These are phyloP conservation scores for Anas platyrhynchos DNA, from an alignment of 2,113 vertebrate species.

Conservation along the genomic window DNA sequence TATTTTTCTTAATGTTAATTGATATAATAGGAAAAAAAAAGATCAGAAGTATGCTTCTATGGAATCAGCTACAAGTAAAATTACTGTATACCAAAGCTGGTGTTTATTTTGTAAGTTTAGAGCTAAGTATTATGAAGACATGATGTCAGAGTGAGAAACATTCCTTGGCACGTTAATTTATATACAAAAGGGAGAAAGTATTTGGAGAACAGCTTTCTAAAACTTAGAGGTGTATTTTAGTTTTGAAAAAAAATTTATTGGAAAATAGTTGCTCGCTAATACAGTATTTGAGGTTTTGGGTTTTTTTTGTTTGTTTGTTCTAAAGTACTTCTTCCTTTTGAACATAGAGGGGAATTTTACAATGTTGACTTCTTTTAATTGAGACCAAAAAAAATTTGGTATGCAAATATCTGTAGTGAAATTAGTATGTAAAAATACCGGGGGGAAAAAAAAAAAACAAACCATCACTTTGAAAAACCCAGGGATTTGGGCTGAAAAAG, in stretches of 20 bases:
- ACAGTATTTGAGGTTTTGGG: background rate
- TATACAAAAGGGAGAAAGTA: background rate
- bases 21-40: background rate
- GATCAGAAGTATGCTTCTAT: background rate
- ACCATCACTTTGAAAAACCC: background rate
- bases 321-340: background rate
- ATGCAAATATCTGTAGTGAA: background rate
- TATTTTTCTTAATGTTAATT: background rate
- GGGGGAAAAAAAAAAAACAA: background rate
- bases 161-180: background rate
- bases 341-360: background rate
- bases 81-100: background rate
- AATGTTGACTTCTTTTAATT: background rate
- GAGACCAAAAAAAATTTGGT: background rate
- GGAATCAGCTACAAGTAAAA: background rate
- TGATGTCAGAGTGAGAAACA: background rate
- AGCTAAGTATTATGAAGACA: background rate
- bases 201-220: background rate
- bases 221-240: background rate
- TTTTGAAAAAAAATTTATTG: background rate
- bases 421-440: background rate
- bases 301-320: background rate
- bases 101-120: conserved; percentile 2
- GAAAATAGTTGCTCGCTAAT: background rate
- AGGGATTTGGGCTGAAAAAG: background rate